Conservation (phyloP, 2,113 vertebrate genomes). For the Alectura lathami region DNA sequence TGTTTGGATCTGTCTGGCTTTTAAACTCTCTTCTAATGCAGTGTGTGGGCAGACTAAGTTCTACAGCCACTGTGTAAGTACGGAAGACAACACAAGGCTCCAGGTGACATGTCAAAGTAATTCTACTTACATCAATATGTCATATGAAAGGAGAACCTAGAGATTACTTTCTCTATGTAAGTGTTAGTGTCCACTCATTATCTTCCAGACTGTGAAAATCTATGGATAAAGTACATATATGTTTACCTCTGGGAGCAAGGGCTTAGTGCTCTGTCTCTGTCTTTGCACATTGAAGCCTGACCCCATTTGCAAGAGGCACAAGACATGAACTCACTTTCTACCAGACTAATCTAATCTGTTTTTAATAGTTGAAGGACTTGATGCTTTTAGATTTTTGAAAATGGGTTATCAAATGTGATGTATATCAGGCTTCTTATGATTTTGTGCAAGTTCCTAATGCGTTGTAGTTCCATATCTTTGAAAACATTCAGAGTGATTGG, state of each 20-base stretch:
- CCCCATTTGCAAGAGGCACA: no score
- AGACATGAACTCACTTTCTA: not conserved
- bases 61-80: not conserved
- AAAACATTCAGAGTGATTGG: not conserved
- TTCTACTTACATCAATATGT: not conserved
- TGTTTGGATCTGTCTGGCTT: not conserved
- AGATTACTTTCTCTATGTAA: not conserved
- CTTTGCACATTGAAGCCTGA: not conserved
- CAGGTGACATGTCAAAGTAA: not conserved
- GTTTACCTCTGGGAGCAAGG: not conserved
- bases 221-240: no score
- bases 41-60: not conserved
- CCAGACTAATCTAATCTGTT: no score
- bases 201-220: not conserved
- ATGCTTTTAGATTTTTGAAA: not conserved
- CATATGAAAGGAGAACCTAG: not conserved
- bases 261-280: not conserved
- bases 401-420: not conserved
- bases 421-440: not conserved
- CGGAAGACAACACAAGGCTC: not conserved
- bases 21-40: not conserved
- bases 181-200: not conserved
- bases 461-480: not conserved
- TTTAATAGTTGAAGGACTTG: not conserved
- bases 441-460: not conserved